Evolutionary conservation across 1,140 invertebrate species (phyloP).

Genomic region (Megalonaias nervosa): DNA sequence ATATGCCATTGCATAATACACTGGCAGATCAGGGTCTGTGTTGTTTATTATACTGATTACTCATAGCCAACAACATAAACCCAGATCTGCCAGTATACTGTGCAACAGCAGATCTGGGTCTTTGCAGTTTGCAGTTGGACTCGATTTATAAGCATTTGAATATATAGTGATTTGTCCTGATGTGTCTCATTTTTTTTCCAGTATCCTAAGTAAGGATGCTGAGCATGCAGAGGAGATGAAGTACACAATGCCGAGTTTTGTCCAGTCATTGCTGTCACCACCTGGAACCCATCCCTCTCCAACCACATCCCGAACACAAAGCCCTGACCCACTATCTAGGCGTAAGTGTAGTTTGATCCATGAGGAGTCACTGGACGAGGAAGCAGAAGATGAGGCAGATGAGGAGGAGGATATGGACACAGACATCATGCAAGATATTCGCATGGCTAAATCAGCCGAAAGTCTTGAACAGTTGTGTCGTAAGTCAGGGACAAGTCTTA

Average conservation of each 20-base stretch:
- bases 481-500: conserved; percentile 20
- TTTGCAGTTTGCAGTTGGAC: no score
- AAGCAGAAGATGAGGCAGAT: conserved; percentile 51
- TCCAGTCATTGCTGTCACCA: conserved; percentile 75
- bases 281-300: conserved; percentile 72
- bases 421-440: conserved; percentile 35
- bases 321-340: conserved; percentile 13
- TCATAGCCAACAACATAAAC: no score
- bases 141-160: no score
- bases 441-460: conserved; percentile 61
- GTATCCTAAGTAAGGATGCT: conserved; percentile 40
- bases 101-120: no score
- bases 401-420: conserved; percentile 49
- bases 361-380: conserved; percentile 63
- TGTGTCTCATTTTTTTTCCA: conserved; percentile 27
- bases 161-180: no score
- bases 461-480: conserved; percentile 38
- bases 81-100: no score
- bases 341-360: conserved; percentile 64
- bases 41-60: no score
- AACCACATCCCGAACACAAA: conserved; percentile 27
- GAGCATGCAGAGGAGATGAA: conserved; percentile 31
- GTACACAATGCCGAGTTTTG: conserved; percentile 38
- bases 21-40: no score
- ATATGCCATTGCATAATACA: no score